phyloP scores from a whole-genome alignment of 2,888 invertebrate genomes.

The Diachrysia chrysitis region DNA sequence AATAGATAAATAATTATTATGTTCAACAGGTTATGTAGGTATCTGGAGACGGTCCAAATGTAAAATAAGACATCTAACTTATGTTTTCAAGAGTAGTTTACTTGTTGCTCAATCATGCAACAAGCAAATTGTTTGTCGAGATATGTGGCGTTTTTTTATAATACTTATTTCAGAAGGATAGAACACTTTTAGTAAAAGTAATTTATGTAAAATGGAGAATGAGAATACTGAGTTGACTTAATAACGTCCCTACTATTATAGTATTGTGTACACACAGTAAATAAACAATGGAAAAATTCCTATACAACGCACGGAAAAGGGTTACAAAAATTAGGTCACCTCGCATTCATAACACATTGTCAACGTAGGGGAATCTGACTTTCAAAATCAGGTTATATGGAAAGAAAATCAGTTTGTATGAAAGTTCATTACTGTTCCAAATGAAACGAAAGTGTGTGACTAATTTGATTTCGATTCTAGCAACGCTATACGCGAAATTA shows the following conservation, averaged over 20 bases:
- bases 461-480: conserved; percentile 34
- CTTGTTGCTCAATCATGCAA: not conserved
- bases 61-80: not conserved
- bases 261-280: not conserved
- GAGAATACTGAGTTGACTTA: not conserved
- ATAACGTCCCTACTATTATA: not conserved
- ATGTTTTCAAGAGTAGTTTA: not conserved
- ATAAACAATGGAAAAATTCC: not conserved
- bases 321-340: not conserved
- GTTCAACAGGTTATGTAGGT: conserved; percentile 4
- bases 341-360: not conserved
- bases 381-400: not conserved
- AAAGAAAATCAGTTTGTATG: not conserved
- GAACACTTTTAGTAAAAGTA: too few species aligned
- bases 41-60: conserved; percentile 1
- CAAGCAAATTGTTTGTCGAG: not conserved
- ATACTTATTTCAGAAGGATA: too few species aligned
- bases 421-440: conserved; percentile 12
- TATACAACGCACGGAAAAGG: not conserved
- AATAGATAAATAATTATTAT: not conserved
- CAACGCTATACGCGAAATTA: conserved; percentile 24
- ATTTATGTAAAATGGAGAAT: too few species aligned
- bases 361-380: not conserved
- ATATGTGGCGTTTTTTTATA: too few species aligned
- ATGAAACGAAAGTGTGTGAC: conserved; percentile 11